phyloP scores from a whole-genome alignment of 2,888 invertebrate species.

The Deilephila porcellus region DNA sequence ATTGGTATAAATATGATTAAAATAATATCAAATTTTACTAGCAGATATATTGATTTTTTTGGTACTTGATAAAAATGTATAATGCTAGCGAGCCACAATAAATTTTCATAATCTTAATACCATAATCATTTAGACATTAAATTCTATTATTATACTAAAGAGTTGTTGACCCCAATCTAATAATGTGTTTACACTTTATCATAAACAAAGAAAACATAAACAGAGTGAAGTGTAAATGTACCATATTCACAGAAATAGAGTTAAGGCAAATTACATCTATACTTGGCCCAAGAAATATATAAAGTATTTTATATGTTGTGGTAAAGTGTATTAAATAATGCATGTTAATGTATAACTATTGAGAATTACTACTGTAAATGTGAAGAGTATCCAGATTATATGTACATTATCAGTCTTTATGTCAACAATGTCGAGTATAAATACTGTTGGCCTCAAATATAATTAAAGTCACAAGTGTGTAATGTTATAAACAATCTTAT shows the following conservation, averaged over 20 bases:
- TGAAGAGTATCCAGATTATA: not conserved
- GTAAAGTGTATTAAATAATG: slow-evolving; percentile 30
- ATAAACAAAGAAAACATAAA: too few relatives aligned
- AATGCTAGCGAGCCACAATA: too few relatives aligned
- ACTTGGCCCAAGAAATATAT: slow-evolving; percentile 25
- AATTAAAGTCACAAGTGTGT: not conserved
- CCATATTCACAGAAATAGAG: not conserved
- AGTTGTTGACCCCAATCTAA: too few relatives aligned
- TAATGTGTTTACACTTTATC: too few relatives aligned
- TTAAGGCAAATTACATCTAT: not conserved
- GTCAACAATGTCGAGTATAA: slow-evolving; percentile 4
- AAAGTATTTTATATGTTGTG: slow-evolving; percentile 43
- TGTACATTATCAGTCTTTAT: slow-evolving; percentile 7
- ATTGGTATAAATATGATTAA: too few relatives aligned
- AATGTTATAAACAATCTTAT: not conserved
- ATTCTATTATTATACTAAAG: too few relatives aligned
- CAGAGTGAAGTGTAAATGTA: too few relatives aligned
- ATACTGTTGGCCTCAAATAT: not conserved
- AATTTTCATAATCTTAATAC: too few relatives aligned
- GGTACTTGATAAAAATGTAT: too few relatives aligned
- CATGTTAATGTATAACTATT: slow-evolving; percentile 1
- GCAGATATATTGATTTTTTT: too few relatives aligned
- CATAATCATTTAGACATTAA: too few relatives aligned
- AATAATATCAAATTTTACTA: too few relatives aligned
- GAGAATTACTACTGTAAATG: not conserved